Base-by-base conservation (phyloP, 30 jellyfish, hydroid and myxozoan species). In the Pseudorhiza aurosa region DNA sequence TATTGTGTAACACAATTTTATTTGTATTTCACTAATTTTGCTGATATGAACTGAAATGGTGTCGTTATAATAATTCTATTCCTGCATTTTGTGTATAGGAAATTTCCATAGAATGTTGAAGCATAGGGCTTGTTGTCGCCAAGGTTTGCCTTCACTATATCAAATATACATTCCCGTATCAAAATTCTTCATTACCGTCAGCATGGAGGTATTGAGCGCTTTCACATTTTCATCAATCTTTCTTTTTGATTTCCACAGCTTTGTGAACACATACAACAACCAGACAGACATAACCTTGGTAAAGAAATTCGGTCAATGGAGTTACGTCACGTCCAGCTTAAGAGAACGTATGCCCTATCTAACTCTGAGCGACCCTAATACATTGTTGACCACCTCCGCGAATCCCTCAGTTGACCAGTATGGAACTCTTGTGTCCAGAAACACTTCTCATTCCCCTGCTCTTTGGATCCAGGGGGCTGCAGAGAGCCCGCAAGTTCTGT, bases 271-370 rank as follows among this genome's bases (percentile, higher is more conserved):
- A 11, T 58, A 27, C 37, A 74, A 68, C 87, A 93, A 93, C 39
- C 99, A 86, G 69, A 93, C 97, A 0, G 97, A 93, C 53, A 82
- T 93, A 15, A 83, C 87, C 26, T 63, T 93, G 58, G 99, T 82
- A 35, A 86, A 87, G 80, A 93, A 93, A 40, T 86, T 87, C 63
- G 87, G 97, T 74, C 97, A 93, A 39, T 93, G 99, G 99, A 78
- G 76, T 55, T 93, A 80, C 88, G 85, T 77, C 10, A 25, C 76
- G 1, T 93, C 99, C 15, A 74, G 95, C 22, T 63, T 93, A 49
- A 82, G 97, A 39, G 96, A 84, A 58, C 82, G 99, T 8, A 93
- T 93, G 99, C 99, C 99, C 9, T 93, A 93, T 67, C 33, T 93
- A 58, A 58, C 99, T 1, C 65, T 70, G 29, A 88, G 56, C 27